Base-by-base conservation (phyloP, 1,140 invertebrate genomes). In the Drosophila willistoni region DNA sequence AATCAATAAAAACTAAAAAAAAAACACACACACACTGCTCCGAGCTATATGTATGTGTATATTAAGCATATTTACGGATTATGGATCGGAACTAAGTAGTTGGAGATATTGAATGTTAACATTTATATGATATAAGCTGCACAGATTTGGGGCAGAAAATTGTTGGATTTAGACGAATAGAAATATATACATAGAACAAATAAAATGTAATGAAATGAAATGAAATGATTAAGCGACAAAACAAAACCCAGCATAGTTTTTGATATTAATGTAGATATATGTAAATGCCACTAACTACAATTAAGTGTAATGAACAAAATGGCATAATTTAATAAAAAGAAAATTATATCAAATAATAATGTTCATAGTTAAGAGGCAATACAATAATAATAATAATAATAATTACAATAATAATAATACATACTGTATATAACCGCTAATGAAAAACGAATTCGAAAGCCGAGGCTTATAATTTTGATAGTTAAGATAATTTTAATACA, bases 321-420 rank as follows among this genome's bases (percentile, higher is more conserved):
- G 54, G 76, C 69, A 78, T 78, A 71, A 76, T 79, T 51, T 5
- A 51, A 79, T 76, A 71, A 29, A 25, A 29, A 29, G 6, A 29
- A 29, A 65, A 80, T 86, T 77, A 87, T 82, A 86, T 86, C 83
- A 87, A 73, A 82, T 71, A 79, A 29, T 6, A 29, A 73, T 87
- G 83, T 86, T 86, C 83, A 87, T 86, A 86, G 83, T 86, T 86
- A 86, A 86, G 83, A 62, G 71, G 77, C 71, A 75, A 72, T 51
- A 51, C 61, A 77, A 64, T 66, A 75, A 71, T 47, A 68, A 7
- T 55, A 19, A 51, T 22, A 25, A 25, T 25, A 25, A 56, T 22
- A 6, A 34, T 42, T 67, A 72, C 22, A 68, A 80, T 74, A 68
- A 68, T 33, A 68, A 80, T 74, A 68, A 68, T 36, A 72, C 41